Conservation (phyloP, 2,797 vertebrate genomes). For the Diglossa cyanea region DNA sequence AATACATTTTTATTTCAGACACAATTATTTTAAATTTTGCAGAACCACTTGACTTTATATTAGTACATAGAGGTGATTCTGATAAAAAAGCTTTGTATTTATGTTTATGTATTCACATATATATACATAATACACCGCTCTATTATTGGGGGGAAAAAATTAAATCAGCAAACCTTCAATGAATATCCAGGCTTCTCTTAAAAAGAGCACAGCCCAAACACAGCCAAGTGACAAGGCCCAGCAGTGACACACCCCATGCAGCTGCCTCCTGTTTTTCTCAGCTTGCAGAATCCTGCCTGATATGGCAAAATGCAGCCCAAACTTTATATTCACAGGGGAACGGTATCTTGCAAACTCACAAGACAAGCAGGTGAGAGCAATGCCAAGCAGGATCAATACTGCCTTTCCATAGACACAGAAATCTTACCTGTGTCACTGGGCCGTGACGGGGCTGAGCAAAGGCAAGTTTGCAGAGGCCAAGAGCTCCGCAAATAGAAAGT, state of each 20-base stretch:
- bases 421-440: background rate
- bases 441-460: background rate
- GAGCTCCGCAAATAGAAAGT: background rate
- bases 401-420: background rate
- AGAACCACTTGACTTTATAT: background rate
- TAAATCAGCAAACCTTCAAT: background rate
- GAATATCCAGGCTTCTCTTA: background rate
- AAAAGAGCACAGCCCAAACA: background rate
- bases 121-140: background rate
- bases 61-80: background rate
- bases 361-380: background rate
- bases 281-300: background rate
- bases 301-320: background rate
- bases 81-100: background rate
- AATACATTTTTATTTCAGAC: background rate
- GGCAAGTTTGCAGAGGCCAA: background rate
- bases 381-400: background rate
- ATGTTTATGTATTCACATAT: background rate
- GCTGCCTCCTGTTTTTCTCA: conserved; percentile 8
- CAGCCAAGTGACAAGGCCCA: background rate
- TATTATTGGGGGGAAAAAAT: background rate
- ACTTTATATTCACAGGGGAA: background rate
- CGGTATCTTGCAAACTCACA: background rate
- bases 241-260: background rate
- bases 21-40: background rate